These are phyloP conservation scores for Keiferia lycopersicella DNA, from an alignment of 2,888 invertebrate species.

Conservation along the genomic window DNA sequence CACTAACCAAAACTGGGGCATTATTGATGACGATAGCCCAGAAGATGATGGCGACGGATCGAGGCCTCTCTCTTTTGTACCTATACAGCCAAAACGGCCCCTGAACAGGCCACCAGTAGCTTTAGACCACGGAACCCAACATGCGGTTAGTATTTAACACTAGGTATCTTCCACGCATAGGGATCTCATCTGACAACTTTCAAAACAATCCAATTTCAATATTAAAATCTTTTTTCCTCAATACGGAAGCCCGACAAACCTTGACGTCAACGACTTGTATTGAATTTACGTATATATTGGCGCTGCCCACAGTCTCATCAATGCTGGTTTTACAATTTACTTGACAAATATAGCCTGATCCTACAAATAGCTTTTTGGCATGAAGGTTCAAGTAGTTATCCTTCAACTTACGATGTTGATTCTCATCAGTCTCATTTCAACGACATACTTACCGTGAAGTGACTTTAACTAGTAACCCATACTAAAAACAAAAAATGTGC, in stretches of 20 bases:
- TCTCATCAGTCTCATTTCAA: neutral
- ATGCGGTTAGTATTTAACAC: slow-evolving; percentile 37
- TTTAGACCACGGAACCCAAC: slow-evolving; percentile 54
- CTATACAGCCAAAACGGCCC: slow-evolving; percentile 43
- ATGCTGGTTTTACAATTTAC: slow-evolving; percentile 2
- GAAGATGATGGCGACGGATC: slow-evolving; percentile 46
- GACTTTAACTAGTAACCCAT: too few relatives aligned
- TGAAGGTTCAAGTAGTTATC: slow-evolving; percentile 15
- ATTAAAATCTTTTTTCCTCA: neutral
- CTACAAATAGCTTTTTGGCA: slow-evolving; percentile 4
- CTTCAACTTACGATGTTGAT: neutral
- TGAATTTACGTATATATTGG: neutral
- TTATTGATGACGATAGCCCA: slow-evolving; percentile 40
- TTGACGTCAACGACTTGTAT: neutral
- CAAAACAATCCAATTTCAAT: too few relatives aligned
- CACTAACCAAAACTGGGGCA: slow-evolving; percentile 60
- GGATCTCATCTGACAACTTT: neutral
- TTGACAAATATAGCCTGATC: neutral
- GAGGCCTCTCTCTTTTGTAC: slow-evolving; percentile 62
- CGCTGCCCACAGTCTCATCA: neutral
- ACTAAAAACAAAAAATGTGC: too few relatives aligned
- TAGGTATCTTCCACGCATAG: neutral
- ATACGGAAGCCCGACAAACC: neutral
- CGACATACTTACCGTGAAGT: neutral
- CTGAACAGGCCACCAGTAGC: slow-evolving; percentile 41